Evolutionary conservation across 2,888 invertebrate species (phyloP).

Genomic region (Pandemis corylana): DNA sequence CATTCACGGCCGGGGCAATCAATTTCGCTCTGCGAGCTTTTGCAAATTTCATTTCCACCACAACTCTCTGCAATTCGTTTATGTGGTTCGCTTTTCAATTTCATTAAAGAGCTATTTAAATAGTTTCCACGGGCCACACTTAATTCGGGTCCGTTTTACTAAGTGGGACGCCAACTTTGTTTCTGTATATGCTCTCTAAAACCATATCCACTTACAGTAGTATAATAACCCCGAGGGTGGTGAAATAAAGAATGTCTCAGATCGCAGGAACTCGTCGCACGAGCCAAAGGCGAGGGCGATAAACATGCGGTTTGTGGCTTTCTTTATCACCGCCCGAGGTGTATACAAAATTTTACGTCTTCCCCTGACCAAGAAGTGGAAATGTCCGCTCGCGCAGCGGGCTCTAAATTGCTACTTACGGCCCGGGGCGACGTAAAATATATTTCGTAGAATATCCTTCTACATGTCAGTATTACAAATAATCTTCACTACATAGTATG

Average conservation of each 20-base stretch:
- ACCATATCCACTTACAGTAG: neutral
- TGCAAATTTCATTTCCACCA: conserved; percentile 43
- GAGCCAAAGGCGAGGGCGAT: too few relatives aligned
- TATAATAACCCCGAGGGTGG: too few relatives aligned
- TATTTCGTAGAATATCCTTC: conserved; percentile 5
- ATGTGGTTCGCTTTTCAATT: conserved; percentile 41
- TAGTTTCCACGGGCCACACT: conserved; percentile 28
- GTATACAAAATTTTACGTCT: too few relatives aligned
- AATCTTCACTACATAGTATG: too few relatives aligned
- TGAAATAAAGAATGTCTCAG: too few relatives aligned
- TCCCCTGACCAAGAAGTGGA: too few relatives aligned
- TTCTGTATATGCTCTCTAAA: neutral
- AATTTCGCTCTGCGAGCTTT: conserved; percentile 40
- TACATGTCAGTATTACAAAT: conserved; percentile 2
- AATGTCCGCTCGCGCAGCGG: too few relatives aligned
- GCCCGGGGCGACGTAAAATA: too few relatives aligned
- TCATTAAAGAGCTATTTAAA: conserved; percentile 41
- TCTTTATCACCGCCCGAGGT: too few relatives aligned
- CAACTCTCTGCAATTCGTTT: conserved; percentile 39
- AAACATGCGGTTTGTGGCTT: too few relatives aligned
- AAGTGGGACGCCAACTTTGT: conserved; percentile 31
- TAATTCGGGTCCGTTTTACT: conserved; percentile 27
- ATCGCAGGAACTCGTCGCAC: too few relatives aligned
- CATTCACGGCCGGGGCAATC: conserved; percentile 38
- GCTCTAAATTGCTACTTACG: too few relatives aligned